phyloP scores from a whole-genome alignment of 2,797 vertebrate species.

The Buceros bicornis region DNA sequence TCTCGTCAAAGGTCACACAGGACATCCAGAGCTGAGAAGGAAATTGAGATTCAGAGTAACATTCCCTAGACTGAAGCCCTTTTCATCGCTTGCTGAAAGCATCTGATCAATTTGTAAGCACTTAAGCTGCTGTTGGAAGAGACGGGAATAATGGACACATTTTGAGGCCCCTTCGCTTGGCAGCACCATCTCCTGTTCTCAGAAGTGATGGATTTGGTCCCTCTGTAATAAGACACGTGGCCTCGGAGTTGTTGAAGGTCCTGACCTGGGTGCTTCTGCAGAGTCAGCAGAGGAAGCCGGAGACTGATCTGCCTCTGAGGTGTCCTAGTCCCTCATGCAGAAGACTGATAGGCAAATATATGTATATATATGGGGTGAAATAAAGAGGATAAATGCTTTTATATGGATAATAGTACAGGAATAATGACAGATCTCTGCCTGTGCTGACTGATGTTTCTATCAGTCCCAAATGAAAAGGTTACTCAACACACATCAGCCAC shows the following conservation, averaged over 20 bases:
- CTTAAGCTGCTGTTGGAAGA: not conserved
- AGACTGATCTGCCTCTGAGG: not conserved
- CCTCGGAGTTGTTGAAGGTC: not conserved
- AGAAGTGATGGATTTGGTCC: not conserved
- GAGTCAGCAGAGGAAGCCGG: not conserved
- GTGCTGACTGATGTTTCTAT: not conserved
- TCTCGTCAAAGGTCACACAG: not conserved
- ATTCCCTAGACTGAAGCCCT: not conserved
- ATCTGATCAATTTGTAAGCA: slow-evolving; percentile 43
- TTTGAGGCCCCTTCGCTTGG: not conserved
- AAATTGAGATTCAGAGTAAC: slow-evolving; percentile 29
- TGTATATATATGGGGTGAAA: not conserved
- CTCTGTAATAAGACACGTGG: not conserved
- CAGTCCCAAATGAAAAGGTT: not conserved
- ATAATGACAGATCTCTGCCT: not conserved
- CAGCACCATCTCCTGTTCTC: not conserved
- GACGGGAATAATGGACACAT: not conserved
- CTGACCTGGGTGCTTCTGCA: not conserved
- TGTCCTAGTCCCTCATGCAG: not conserved
- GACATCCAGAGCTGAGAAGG: not conserved
- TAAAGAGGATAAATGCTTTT: not conserved
- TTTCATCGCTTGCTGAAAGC: slow-evolving; percentile 26
- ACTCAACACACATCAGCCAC: not conserved
- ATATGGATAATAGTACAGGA: not conserved
- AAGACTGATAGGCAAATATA: not conserved